Conservation (phyloP, 2,797 vertebrate species). For the Danio aesculapii region DNA sequence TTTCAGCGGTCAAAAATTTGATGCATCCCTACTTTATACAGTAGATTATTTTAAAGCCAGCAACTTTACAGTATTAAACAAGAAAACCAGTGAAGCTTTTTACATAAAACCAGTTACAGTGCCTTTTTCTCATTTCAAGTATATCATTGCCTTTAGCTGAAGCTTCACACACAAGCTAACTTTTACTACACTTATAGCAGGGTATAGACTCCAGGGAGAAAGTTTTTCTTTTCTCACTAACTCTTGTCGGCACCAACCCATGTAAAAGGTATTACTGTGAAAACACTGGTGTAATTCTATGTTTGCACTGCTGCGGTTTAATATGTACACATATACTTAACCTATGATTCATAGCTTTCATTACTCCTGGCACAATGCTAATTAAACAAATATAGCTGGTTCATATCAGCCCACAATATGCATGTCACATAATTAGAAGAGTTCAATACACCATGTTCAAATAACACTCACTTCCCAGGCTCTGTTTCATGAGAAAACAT, state of each 20-base stretch:
- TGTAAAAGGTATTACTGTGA: conserved; percentile 15
- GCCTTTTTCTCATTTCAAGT: neutral
- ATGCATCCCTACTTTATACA: no score
- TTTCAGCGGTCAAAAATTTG: no score
- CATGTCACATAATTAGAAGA: conserved; percentile 54
- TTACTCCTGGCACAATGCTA: conserved; percentile 46
- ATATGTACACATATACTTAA: conserved; percentile 58
- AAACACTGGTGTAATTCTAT: conserved; percentile 38
- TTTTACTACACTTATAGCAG: conserved; percentile 3
- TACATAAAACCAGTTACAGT: no score
- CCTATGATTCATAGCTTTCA: conserved; percentile 62
- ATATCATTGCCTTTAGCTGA: neutral
- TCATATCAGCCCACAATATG: conserved; percentile 41
- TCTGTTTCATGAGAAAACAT: conserved; percentile 57
- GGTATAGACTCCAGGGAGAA: neutral
- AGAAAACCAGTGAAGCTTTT: neutral
- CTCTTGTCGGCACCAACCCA: neutral
- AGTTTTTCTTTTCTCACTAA: conserved; percentile 1
- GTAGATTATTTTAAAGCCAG: no score
- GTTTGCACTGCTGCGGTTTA: conserved; percentile 47
- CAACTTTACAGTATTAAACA: neutral
- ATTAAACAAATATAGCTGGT: conserved; percentile 49
- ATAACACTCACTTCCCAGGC: conserved; percentile 55
- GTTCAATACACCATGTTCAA: conserved; percentile 49
- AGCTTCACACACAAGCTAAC: neutral